Evolutionary conservation across 2,888 invertebrate species (phyloP).

Genomic region (Dorcus parallelipipedus): DNA sequence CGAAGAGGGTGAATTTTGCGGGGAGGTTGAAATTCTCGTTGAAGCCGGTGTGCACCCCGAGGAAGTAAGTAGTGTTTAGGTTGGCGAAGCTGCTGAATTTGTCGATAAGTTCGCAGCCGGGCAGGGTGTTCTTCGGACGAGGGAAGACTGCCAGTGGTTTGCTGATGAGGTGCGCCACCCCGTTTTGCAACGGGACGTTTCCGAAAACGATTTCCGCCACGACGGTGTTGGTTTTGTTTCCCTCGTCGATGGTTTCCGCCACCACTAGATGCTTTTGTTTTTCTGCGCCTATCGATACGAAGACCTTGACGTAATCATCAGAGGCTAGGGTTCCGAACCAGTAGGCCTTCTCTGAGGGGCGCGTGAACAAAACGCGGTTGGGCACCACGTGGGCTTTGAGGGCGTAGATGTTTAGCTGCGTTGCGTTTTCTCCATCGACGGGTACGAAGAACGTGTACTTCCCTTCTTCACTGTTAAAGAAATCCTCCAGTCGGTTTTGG

Average conservation of each 20-base stretch:
- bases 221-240: conserved; percentile 74
- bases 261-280: conserved; percentile 68
- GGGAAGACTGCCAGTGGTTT: conserved; percentile 84
- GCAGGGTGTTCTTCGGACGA: conserved; percentile 77
- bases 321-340: conserved; percentile 77
- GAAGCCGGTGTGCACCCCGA: conserved; percentile 71
- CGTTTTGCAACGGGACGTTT: conserved; percentile 87
- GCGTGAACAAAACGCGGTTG: conserved; percentile 78
- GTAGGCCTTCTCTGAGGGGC: conserved; percentile 67
- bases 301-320: conserved; percentile 76
- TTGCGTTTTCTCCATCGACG: conserved; percentile 58
- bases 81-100: conserved; percentile 81
- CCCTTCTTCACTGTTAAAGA: conserved; percentile 66
- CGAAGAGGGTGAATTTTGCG: conserved; percentile 83
- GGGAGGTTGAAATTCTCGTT: conserved; percentile 58
- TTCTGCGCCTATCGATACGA: conserved; percentile 31
- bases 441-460: conserved; percentile 85
- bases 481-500: conserved; percentile 64
- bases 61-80: conserved; percentile 71
- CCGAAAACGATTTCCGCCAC: conserved; percentile 78
- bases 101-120: conserved; percentile 76
- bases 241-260: conserved; percentile 73
- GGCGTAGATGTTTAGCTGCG: conserved; percentile 72
- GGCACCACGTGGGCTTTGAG: conserved; percentile 86
- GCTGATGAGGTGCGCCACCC: conserved; percentile 88